Conservation (phyloP, 2,797 vertebrate genomes). For the Coregonus sp. region DNA sequence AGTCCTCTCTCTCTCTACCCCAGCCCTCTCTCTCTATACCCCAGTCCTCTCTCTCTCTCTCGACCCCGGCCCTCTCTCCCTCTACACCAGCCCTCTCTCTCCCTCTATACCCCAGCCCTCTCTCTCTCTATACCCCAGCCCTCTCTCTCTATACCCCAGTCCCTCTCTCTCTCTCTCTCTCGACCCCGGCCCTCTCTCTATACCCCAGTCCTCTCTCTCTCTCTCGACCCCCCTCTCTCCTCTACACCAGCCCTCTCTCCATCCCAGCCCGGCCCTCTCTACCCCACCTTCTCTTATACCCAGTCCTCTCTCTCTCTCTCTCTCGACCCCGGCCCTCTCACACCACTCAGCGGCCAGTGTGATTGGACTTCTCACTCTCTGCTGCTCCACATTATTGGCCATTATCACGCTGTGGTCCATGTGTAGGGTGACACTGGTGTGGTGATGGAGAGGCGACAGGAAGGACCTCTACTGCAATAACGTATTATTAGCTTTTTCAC, state of each 20-base stretch:
- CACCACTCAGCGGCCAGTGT: slow-evolving; percentile 67
- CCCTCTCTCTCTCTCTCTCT: not conserved
- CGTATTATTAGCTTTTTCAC: slow-evolving; percentile 84
- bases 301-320: not conserved
- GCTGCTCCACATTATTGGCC: slow-evolving; percentile 80
- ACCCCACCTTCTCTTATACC: not conserved
- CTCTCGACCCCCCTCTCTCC: too few species aligned
- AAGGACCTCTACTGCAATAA: slow-evolving; percentile 80
- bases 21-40: not conserved
- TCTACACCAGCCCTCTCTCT: not conserved
- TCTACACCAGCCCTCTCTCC: not conserved
- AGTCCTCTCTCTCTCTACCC: not conserved
- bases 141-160: not conserved
- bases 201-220: not conserved
- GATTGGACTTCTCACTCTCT: slow-evolving; percentile 76
- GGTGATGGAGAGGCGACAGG: slow-evolving; percentile 79
- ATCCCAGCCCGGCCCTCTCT: not conserved
- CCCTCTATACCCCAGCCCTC: not conserved
- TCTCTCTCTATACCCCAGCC: not conserved
- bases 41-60: not conserved
- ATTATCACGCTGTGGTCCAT: slow-evolving; percentile 76
- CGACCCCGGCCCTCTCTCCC: slow-evolving; percentile 46
- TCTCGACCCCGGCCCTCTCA: slow-evolving; percentile 52
- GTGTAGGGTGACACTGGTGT: slow-evolving; percentile 77
- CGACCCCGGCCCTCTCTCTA: not conserved